Evolutionary conservation across 2,797 vertebrate genomes (phyloP).

Genomic region (Jordanella pulchra): DNA sequence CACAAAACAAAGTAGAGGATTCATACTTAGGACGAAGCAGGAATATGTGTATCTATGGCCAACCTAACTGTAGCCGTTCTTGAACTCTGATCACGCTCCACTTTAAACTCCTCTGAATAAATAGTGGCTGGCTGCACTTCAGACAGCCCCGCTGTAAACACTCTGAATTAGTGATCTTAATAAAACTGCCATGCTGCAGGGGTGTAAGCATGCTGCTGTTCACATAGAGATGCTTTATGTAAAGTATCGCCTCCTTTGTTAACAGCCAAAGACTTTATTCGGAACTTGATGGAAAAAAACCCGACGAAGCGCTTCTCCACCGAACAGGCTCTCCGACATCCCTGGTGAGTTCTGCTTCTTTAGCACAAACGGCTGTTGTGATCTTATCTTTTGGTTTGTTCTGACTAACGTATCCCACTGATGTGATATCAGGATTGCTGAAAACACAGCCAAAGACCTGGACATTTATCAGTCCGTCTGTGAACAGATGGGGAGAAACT

Average conservation of each 20-base stretch:
- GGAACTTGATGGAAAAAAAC: conserved; percentile 89
- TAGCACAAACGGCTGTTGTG: not conserved
- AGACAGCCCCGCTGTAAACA: not conserved
- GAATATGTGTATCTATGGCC: too few species aligned
- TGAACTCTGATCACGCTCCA: too few species aligned
- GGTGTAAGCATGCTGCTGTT: not conserved
- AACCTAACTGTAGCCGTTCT: too few species aligned
- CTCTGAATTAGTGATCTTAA: not conserved
- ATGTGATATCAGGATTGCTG: conserved; percentile 84
- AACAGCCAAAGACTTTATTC: conserved; percentile 93
- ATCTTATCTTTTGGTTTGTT: not conserved
- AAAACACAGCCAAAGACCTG: conserved; percentile 83
- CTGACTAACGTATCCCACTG: not conserved
- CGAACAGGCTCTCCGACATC: conserved; percentile 88
- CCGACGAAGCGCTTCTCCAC: conserved; percentile 85
- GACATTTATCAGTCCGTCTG: conserved; percentile 91
- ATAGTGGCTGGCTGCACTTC: too few species aligned
- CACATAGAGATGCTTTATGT: not conserved
- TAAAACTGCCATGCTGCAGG: not conserved
- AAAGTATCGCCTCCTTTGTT: conserved; percentile 25
- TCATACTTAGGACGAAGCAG: too few species aligned
- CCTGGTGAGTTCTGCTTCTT: conserved; percentile 83
- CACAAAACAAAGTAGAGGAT: too few species aligned
- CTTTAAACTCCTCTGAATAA: too few species aligned
- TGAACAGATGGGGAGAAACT: conserved; percentile 92